Percentiles rank a stretch among this genome's conserved stretches.
phyloP scores from a whole-genome alignment of 2,888 invertebrate species.

The Dione juno region DNA sequence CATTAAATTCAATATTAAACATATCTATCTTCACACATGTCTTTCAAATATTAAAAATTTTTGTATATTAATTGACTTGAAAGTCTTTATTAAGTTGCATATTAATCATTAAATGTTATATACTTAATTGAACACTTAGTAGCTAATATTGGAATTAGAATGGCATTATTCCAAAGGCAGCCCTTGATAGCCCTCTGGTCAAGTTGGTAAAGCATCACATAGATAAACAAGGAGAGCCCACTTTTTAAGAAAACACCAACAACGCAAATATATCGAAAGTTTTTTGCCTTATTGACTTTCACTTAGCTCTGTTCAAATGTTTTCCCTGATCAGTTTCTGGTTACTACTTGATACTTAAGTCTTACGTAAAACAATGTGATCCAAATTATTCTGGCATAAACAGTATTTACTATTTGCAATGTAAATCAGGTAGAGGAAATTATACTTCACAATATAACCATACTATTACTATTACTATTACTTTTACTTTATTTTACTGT shows the following conservation, averaged over 20 bases:
- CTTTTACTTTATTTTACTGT: no score
- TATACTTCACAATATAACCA: neutral
- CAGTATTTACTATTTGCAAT: neutral
- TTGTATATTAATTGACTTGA: no score
- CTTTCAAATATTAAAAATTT: no score
- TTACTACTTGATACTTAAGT: conserved; percentile 45
- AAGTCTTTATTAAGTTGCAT: no score
- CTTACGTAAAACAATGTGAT: conserved; percentile 28
- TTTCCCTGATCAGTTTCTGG: conserved; percentile 57
- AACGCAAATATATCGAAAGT: conserved; percentile 54
- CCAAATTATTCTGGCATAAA: conserved; percentile 13
- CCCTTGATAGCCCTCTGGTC: conserved; percentile 1
- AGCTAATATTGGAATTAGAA: neutral
- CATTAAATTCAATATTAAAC: no score
- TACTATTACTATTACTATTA: no score
- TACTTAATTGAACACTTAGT: neutral
- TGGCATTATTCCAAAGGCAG: neutral
- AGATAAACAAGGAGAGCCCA: conserved; percentile 53
- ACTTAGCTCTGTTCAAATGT: conserved; percentile 70
- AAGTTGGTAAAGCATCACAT: conserved; percentile 17
- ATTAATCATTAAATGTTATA: no score
- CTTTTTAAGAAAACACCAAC: conserved; percentile 35
- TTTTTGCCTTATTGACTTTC: conserved; percentile 72
- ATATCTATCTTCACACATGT: no score
- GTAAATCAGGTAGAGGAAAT: no score